phyloP scores from a whole-genome alignment of 1,140 invertebrate genomes.

The Holotrichia oblita region DNA sequence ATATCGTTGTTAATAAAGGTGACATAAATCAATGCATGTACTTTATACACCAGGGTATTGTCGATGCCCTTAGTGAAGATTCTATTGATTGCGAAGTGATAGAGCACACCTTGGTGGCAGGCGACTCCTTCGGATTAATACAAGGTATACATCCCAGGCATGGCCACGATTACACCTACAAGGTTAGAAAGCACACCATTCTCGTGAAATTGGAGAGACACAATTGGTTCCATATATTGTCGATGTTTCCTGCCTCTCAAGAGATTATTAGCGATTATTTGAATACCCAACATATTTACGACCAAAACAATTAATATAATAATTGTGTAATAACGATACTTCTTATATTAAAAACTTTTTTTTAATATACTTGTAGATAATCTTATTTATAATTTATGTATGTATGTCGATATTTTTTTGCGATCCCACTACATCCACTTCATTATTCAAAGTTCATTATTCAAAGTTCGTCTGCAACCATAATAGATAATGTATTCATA shows the following conservation, averaged over 20 bases:
- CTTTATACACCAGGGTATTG: conserved; percentile 38
- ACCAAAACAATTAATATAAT: too few species aligned
- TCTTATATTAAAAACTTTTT: too few species aligned
- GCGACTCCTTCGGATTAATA: conserved; percentile 47
- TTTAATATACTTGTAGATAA: too few species aligned
- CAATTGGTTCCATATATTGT: conserved; percentile 35
- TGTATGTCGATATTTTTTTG: too few species aligned
- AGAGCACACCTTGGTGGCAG: conserved; percentile 38
- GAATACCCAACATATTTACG: not conserved
- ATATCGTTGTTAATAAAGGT: conserved; percentile 26
- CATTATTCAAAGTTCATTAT: too few species aligned
- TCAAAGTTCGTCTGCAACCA: too few species aligned
- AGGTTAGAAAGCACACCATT: conserved; percentile 20
- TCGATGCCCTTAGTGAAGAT: conserved; percentile 43
- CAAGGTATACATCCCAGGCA: conserved; percentile 42
- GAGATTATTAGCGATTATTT: conserved; percentile 14
- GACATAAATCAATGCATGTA: conserved; percentile 41
- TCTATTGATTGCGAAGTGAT: conserved; percentile 40
- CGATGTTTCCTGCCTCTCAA: conserved; percentile 41
- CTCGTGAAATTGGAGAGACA: conserved; percentile 24
- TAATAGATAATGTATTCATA: too few species aligned
- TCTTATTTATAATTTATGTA: too few species aligned
- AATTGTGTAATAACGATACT: too few species aligned
- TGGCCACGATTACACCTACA: conserved; percentile 46
- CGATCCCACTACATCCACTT: too few species aligned